phyloP scores from a whole-genome alignment of 2,888 invertebrate species.

The Carpatolechia fugitivella region DNA sequence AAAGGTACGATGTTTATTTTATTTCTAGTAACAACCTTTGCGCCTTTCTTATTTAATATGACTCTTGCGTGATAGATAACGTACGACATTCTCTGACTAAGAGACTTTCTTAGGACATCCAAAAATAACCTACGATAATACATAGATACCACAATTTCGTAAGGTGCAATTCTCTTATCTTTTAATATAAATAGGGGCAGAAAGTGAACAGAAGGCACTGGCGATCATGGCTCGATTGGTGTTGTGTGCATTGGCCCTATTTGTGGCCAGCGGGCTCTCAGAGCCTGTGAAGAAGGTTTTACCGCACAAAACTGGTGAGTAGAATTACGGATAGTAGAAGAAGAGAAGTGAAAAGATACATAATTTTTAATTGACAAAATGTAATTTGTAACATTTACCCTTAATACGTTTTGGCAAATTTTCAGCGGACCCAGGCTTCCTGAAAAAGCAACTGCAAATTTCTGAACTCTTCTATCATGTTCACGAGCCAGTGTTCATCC shows the following conservation, averaged over 20 bases:
- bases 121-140: slow-evolving; percentile 13
- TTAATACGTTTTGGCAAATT: too few relatives aligned
- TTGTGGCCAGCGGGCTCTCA: slow-evolving; percentile 55
- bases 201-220: slow-evolving; percentile 32
- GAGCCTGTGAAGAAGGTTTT: slow-evolving; percentile 40
- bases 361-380: too few relatives aligned
- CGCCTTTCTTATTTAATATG: background rate
- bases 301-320: slow-evolving; percentile 58
- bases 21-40: background rate
- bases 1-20: too few relatives aligned
- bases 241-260: slow-evolving; percentile 51
- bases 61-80: slow-evolving; percentile 9
- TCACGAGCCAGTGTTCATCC: slow-evolving; percentile 79
- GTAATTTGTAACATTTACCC: too few relatives aligned
- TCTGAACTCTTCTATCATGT: slow-evolving; percentile 67
- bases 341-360: too few relatives aligned
- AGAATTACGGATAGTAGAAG: too few relatives aligned
- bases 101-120: background rate
- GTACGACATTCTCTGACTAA: background rate
- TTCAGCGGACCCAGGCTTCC: slow-evolving; percentile 73
- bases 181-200: slow-evolving; percentile 39
- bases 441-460: slow-evolving; percentile 65
- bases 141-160: background rate
- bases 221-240: slow-evolving; percentile 57
- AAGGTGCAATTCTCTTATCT: slow-evolving; percentile 10